phyloP scores from a whole-genome alignment of 2,113 vertebrate genomes.

The Columba janthina region DNA sequence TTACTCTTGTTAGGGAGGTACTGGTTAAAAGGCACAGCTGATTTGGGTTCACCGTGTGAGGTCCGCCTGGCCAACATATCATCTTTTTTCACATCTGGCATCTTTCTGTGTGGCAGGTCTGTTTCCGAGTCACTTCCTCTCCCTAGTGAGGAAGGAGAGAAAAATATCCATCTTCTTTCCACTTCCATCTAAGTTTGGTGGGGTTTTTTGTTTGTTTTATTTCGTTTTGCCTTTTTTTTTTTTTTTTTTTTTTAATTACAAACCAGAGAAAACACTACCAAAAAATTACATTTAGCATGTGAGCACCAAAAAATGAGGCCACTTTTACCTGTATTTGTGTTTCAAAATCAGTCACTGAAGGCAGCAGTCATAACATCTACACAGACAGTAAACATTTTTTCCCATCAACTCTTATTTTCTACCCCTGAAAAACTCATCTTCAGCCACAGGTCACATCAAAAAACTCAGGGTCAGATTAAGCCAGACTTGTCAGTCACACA shows the following conservation, averaged over 20 bases:
- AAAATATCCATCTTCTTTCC: neutral
- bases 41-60: constrained; percentile 88
- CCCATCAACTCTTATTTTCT: neutral
- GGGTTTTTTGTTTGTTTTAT: too few species aligned
- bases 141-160: constrained; percentile 72
- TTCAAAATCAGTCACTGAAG: neutral
- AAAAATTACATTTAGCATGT: neutral
- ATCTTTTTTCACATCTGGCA: constrained; percentile 93
- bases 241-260: neutral
- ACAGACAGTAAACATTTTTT: neutral
- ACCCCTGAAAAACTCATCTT: neutral
- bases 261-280: neutral
- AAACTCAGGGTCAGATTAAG: neutral
- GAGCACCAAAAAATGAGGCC: neutral
- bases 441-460: neutral
- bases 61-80: constrained; percentile 93
- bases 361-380: neutral
- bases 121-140: constrained; percentile 95
- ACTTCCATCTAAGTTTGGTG: neutral
- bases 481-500: neutral
- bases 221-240: neutral
- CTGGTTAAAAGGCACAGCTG: constrained; percentile 96
- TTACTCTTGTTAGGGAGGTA: constrained; percentile 97
- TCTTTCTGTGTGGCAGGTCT: constrained; percentile 88
- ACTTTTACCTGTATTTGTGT: neutral